Evolutionary conservation across 1,140 invertebrate genomes (phyloP), one percentile per base, ranked within the genome.

Genomic region (Drosophila mauritiana): DNA sequence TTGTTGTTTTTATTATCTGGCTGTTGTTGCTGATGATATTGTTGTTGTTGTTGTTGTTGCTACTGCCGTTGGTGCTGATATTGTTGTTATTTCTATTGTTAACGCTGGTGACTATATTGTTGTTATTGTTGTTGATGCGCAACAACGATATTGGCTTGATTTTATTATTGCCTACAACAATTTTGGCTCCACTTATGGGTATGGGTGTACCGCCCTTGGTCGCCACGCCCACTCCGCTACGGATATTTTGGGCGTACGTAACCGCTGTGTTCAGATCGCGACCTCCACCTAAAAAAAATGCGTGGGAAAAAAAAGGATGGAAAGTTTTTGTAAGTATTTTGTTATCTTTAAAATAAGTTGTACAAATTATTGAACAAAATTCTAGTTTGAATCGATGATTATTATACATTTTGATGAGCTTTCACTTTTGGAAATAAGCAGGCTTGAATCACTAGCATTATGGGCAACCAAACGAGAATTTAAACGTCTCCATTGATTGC

Each of bases 211-310:
- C 25, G n/a, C 17, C 40, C 25, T 76, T 76, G 15, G 73, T 39
- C 0, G 2, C 49, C 15, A 83, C 65, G 43, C 73, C 77, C 69
- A 73, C 84, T 37, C 80, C 76, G 46, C 84, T 84, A 13, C 84
- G 77, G 36, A 89, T 89, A 62, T 94, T 93, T 73, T 93, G 92
- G 11, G 92, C 93, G 76, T 96, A 94, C 17, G 94, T 94, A 12
- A 95, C 95, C 2, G 96, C 96, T 15, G 96, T 95, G 4, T 96
- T 96, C 73, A 97, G 92, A 90, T 96, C 96, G 89, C 96, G 96
- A 13, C 96, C 96, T 8, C 96, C 96, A 80, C 96, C 96, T 97
- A 64, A 80, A 2, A 7, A 43, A 15, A 10, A 20, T 11, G 12
- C 3, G 2, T 10, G 12, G 1, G 4, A 22, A 25, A 56, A 25